Percentiles rank a stretch among this genome's conserved stretches.
Evolutionary conservation across 1,140 invertebrate species (phyloP).

Genomic region (Drosophila melanica): DNA sequence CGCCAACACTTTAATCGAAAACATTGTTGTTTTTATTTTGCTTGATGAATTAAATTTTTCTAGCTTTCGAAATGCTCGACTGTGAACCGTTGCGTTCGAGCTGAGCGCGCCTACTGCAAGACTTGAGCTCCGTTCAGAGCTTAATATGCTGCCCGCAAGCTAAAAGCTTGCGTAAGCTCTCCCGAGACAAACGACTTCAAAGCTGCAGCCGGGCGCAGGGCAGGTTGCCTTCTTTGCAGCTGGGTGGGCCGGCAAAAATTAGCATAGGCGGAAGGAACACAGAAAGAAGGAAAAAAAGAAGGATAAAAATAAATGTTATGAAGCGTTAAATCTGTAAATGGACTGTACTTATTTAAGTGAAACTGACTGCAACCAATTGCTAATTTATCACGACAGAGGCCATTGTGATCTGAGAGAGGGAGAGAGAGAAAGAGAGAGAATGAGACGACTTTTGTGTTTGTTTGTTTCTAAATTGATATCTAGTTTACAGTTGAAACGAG

Average conservation of each 20-base stretch:
- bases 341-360: neutral
- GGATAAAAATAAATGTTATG: slow-evolving; percentile 38
- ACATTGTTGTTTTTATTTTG: slow-evolving; percentile 32
- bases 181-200: neutral
- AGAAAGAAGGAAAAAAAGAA: neutral
- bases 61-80: neutral
- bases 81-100: slow-evolving; percentile 45
- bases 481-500: slow-evolving; percentile 25
- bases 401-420: neutral
- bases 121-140: slow-evolving; percentile 38
- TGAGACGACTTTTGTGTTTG: neutral
- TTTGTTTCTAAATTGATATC: slow-evolving; percentile 8
- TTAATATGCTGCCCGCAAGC: slow-evolving; percentile 60
- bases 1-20: slow-evolving; percentile 39
- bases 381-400: slow-evolving; percentile 9
- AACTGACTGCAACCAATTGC: slow-evolving; percentile 6
- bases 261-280: slow-evolving; percentile 43
- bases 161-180: slow-evolving; percentile 35
- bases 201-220: slow-evolving; percentile 12
- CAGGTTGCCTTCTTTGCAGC: neutral
- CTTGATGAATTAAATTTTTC: neutral
- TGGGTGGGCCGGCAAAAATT: slow-evolving; percentile 39
- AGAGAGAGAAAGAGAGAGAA: too few relatives aligned
- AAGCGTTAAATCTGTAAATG: slow-evolving; percentile 9
- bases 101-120: slow-evolving; percentile 55